Evolutionary conservation across 2,888 invertebrate species (phyloP).

Genomic region (Litoditis marina): DNA sequence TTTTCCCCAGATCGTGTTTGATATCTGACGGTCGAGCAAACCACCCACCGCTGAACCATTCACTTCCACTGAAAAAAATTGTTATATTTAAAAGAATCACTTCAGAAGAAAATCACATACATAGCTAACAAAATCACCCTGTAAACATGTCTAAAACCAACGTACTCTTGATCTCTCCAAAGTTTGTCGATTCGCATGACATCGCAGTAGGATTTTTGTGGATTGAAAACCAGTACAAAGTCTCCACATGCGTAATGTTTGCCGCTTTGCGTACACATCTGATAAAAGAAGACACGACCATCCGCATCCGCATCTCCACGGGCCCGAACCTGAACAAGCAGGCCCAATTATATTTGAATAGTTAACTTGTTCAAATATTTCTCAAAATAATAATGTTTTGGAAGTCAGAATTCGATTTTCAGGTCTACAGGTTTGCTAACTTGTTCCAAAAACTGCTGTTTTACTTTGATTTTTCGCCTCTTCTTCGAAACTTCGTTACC

Average conservation of each 20-base stretch:
- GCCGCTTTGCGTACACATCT: constrained; percentile 28
- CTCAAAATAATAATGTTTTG: background rate
- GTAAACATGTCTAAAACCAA: constrained; percentile 38
- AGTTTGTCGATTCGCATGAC: constrained; percentile 89
- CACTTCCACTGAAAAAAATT: constrained; percentile 73
- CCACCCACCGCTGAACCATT: constrained; percentile 90
- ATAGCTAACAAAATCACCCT: background rate
- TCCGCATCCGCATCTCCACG: constrained; percentile 20
- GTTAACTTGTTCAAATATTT: background rate
- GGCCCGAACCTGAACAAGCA: constrained; percentile 3
- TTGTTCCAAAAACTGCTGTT: no score
- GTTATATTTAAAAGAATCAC: background rate
- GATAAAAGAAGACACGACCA: constrained; percentile 31
- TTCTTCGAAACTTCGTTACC: no score
- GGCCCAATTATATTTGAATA: no score
- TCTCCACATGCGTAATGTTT: constrained; percentile 71
- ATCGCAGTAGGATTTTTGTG: constrained; percentile 82
- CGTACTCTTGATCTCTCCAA: constrained; percentile 86
- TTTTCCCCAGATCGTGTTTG: constrained; percentile 68
- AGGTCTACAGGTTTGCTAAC: background rate
- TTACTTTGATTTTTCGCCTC: no score
- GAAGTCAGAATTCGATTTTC: background rate
- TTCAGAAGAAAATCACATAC: background rate
- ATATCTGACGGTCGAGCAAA: constrained; percentile 84
- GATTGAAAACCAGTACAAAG: constrained; percentile 84